A percentile compares a stretch with the other conserved stretches of the same genome.
phyloP scores from a whole-genome alignment of 2,797 vertebrate genomes.

The Gambelia wislizenii region DNA sequence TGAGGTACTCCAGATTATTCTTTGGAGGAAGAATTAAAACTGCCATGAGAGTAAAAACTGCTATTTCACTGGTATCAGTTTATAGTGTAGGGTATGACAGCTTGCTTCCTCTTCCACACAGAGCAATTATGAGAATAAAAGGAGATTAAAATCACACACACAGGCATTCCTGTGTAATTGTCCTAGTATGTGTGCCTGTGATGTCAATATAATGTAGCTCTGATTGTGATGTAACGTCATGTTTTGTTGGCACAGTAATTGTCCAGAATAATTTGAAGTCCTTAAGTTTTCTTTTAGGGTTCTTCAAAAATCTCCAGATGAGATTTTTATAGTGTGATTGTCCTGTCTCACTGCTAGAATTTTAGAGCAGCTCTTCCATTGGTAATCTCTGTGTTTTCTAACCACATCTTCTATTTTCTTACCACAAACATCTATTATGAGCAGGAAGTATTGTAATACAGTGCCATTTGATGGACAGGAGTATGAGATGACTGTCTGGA shows the following conservation, averaged over 20 bases:
- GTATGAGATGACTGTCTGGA: background rate
- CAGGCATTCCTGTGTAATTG: background rate
- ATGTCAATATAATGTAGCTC: background rate
- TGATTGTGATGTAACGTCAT: background rate
- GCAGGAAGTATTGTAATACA: background rate
- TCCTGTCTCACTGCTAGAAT: background rate
- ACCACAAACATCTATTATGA: background rate
- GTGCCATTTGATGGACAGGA: background rate
- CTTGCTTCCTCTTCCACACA: background rate
- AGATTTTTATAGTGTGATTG: background rate
- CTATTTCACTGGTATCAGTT: background rate
- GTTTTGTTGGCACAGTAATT: background rate
- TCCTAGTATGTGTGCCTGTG: background rate
- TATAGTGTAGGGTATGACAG: background rate
- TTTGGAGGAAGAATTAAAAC: background rate
- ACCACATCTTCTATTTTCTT: background rate
- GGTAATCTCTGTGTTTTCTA: background rate
- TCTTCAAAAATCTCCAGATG: background rate
- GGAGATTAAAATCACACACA: slow-evolving; percentile 9
- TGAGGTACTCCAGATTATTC: too few species aligned
- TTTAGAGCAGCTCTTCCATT: background rate
- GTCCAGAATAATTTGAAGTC: background rate
- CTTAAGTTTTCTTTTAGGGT: background rate
- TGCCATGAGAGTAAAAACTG: background rate
- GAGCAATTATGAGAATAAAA: background rate